Conservation (phyloP, 2,113 vertebrate genomes). For the Sapayoa aenigma region DNA sequence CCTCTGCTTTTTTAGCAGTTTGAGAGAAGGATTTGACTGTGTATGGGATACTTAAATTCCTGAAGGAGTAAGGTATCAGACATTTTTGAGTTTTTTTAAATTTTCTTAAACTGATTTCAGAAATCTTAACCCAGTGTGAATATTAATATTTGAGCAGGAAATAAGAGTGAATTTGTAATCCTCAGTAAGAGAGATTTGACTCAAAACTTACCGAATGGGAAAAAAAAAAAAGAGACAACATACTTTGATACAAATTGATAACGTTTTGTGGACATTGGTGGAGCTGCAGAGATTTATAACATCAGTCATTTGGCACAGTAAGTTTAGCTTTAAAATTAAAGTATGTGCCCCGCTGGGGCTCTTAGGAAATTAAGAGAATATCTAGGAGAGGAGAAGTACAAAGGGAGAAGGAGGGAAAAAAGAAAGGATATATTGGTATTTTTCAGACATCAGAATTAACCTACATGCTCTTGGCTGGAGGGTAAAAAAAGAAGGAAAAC, state of each 20-base stretch:
- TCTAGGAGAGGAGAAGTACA: neutral
- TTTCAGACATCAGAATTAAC: neutral
- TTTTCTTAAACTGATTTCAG: neutral
- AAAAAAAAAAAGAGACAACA: accelerated
- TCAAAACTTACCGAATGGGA: neutral
- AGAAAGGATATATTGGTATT: neutral
- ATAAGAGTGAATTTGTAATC: neutral
- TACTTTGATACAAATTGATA: neutral
- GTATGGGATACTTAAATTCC: neutral
- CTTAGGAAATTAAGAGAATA: neutral
- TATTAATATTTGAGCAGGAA: neutral
- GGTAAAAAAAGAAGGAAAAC: neutral
- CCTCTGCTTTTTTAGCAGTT: neutral
- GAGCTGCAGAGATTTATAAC: neutral
- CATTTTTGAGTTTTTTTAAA: neutral
- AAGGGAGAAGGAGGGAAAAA: neutral
- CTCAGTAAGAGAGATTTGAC: neutral
- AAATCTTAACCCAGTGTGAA: neutral
- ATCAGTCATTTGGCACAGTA: neutral
- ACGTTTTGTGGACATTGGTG: neutral
- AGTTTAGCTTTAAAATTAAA: neutral
- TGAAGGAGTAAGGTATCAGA: neutral
- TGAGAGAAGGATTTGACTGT: neutral
- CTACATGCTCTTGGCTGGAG: neutral
- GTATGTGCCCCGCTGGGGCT: neutral